Base-by-base conservation (phyloP, 37 sponge, comb jelly and placozoan species). In the Aplysina aerophoba region DNA sequence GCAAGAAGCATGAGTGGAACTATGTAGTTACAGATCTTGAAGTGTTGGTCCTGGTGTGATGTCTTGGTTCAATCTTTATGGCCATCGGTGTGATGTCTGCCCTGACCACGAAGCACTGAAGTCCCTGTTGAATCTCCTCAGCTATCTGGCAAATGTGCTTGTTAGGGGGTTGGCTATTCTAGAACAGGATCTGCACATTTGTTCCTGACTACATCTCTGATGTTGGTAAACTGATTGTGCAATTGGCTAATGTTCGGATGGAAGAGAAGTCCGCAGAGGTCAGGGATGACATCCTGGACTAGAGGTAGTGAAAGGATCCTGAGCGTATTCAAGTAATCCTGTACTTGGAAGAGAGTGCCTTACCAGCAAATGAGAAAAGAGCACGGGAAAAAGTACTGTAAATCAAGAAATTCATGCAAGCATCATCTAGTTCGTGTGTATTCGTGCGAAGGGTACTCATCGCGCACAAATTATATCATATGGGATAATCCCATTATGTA, bases 11-110 rank as follows among this genome's bases (percentile, higher is more conserved):
- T 65, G 89, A 89, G 61, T 55, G 53, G 44, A 80, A 64, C 34
- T 83, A 88, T 79, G 80, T 81, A 11, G 72, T 62, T 22, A 84
- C 89, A 34, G 85, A 84, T 37, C 37, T 80, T 40, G 89, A 89
- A 57, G 85, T 81, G n/a, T 50, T 83, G 66, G 89, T 34, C 14
- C 79, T 88, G 64, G 84, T 88, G 27, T 83, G 78, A 84, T 75
- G 78, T 88, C 83, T 84, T 40, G 84, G 6, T 62, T 59, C 38
- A 77, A 85, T 53, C 40, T 85, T 14, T 83, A 66, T 41, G 84
- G 84, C 2, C 84, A 83, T 25, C 17, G 16, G 53, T 83, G 84
- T 83, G 55, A 41, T 55, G 85, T 84, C 24, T 84, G 73, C 60
- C 71, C 85, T 6, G 85, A 84, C 31, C 85, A 84, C 31, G 75